These are phyloP conservation scores for Pyrrhosoma nymphula DNA, from an alignment of 2,888 invertebrate species.

Conservation along the genomic window DNA sequence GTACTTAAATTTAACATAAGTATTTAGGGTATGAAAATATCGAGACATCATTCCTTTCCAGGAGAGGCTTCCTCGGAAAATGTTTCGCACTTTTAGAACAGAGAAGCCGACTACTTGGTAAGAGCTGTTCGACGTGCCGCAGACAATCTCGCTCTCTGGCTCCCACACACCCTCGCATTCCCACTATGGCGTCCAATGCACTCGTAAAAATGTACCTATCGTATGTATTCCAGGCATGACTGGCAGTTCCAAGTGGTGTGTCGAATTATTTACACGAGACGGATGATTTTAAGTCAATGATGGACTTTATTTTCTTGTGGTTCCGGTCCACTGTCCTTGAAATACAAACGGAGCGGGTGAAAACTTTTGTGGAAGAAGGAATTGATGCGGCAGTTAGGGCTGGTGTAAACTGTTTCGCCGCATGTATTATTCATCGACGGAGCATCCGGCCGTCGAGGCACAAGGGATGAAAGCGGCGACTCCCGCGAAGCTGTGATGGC, in stretches of 20 bases:
- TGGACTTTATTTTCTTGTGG: neutral
- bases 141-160: neutral
- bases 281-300: constrained; percentile 2
- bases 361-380: neutral
- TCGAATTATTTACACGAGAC: neutral
- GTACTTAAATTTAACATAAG: no score
- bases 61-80: no score
- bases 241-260: neutral
- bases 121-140: no score
- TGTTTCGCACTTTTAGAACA: no score
- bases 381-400: neutral
- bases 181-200: neutral
- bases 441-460: neutral
- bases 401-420: neutral
- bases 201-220: neutral
- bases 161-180: neutral
- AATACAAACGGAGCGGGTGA: neutral
- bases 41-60: no score
- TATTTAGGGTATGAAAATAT: no score
- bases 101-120: no score
- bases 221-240: constrained; percentile 37
- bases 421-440: constrained; percentile 40
- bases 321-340: constrained; percentile 25
- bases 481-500: neutral
- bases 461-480: neutral